phyloP scores from a whole-genome alignment of 1,140 invertebrate genomes.

The Brachionus koreanus region DNA sequence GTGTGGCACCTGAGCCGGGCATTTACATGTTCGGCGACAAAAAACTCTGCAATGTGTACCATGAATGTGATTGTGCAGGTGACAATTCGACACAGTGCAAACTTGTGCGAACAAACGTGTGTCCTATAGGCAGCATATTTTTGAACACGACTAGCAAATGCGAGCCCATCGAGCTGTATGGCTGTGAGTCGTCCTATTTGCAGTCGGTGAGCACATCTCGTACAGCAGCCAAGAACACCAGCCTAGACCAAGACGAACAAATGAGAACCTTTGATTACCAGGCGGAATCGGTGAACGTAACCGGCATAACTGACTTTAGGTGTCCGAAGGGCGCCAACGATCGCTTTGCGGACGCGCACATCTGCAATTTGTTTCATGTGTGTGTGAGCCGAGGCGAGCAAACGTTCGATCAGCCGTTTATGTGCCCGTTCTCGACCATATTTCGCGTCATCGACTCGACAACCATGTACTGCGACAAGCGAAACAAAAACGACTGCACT shows the following conservation, averaged over 20 bases:
- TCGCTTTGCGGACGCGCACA: neutral
- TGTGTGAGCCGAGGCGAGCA: conserved; percentile 7
- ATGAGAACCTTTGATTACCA: neutral
- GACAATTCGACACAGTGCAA: neutral
- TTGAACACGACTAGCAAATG: conserved; percentile 1
- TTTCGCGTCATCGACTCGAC: neutral
- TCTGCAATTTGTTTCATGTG: conserved; percentile 45
- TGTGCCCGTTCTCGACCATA: conserved; percentile 30
- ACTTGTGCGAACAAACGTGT: neutral
- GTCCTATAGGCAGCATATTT: conserved; percentile 29
- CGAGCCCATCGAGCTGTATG: conserved; percentile 3
- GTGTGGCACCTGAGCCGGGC: neutral
- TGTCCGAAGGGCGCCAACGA: conserved; percentile 2
- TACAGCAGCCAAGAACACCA: neutral
- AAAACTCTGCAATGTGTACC: conserved; percentile 44
- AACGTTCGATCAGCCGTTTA: conserved; percentile 40
- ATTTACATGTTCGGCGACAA: conserved; percentile 1
- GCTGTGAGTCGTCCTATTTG: conserved; percentile 35
- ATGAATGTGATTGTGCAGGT: conserved; percentile 33
- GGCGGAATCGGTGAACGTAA: neutral
- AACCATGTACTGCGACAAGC: conserved; percentile 41
- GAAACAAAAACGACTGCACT: conserved; percentile 1
- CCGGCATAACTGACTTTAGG: conserved; percentile 14
- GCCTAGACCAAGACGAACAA: neutral
- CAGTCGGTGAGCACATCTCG: neutral